phyloP scores from a whole-genome alignment of 2,888 invertebrate species.

The Megamerina dolium region DNA sequence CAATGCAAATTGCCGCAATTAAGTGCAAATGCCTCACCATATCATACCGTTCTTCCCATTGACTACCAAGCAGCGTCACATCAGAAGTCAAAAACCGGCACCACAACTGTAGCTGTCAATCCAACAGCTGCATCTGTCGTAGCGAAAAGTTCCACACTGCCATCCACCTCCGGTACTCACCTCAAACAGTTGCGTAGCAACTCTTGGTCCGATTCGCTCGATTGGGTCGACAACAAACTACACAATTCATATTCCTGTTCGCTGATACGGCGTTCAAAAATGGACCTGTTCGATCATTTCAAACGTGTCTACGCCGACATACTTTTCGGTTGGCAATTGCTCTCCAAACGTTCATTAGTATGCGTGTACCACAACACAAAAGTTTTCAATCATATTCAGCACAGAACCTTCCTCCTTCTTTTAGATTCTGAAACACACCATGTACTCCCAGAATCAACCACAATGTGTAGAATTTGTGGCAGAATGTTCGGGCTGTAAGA shows the following conservation, averaged over 20 bases:
- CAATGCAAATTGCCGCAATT: slow-evolving; percentile 31
- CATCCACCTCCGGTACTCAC: slow-evolving; percentile 55
- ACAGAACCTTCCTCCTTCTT: slow-evolving; percentile 6
- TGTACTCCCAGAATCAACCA: slow-evolving; percentile 50
- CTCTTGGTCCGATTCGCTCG: slow-evolving; percentile 82
- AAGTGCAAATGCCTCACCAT: slow-evolving; percentile 76
- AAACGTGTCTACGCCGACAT: slow-evolving; percentile 86
- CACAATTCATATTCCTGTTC: slow-evolving; percentile 32
- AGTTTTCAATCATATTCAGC: too few species aligned
- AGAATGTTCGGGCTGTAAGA: slow-evolving; percentile 66
- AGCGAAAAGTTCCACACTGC: slow-evolving; percentile 50
- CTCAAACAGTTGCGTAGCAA: slow-evolving; percentile 71
- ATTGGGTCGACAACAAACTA: slow-evolving; percentile 47
- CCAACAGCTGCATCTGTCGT: too few species aligned
- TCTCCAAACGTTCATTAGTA: slow-evolving; percentile 65
- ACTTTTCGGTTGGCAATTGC: slow-evolving; percentile 75
- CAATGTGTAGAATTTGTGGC: slow-evolving; percentile 69
- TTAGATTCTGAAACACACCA: slow-evolving; percentile 62
- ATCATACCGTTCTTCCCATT: slow-evolving; percentile 73
- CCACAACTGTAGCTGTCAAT: slow-evolving; percentile 9
- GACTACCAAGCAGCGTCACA: slow-evolving; percentile 59
- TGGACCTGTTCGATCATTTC: slow-evolving; percentile 66
- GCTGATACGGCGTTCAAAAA: slow-evolving; percentile 41
- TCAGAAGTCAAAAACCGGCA: slow-evolving; percentile 4
- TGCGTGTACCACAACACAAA: too few species aligned